These are phyloP conservation scores for Porites lutea DNA, from an alignment of 64 coral and sea anemone species.

Conservation along the genomic window DNA sequence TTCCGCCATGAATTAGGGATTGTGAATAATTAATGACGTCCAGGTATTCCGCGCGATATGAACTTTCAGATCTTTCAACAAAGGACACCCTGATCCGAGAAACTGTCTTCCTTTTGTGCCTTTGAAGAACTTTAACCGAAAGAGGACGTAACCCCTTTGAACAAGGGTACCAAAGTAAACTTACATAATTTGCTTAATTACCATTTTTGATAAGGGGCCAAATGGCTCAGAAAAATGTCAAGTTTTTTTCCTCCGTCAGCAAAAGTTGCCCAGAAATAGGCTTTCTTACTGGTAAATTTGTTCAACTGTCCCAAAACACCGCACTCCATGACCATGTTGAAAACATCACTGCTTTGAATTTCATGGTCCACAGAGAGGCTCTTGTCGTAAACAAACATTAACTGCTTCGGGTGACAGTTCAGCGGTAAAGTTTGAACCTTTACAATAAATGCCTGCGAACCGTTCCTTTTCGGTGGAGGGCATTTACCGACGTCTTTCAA, in stretches of 20 bases:
- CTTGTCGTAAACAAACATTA: conserved; percentile 57
- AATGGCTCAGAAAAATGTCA: conserved; percentile 54
- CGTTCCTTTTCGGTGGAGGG: conserved; percentile 53
- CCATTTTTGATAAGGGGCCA: conserved; percentile 82
- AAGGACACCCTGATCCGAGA: too few species aligned
- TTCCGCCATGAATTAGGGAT: too few species aligned
- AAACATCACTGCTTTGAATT: conserved; percentile 83
- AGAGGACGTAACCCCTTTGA: too few species aligned
- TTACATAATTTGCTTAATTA: neutral
- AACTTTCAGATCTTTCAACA: too few species aligned
- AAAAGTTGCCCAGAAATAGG: conserved; percentile 76
- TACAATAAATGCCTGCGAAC: conserved; percentile 59
- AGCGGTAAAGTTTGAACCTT: conserved; percentile 71
- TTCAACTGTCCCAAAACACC: conserved; percentile 60
- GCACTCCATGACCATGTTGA: conserved; percentile 86
- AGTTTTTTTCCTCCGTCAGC: conserved; percentile 48
- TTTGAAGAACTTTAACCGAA: too few species aligned
- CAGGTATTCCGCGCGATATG: too few species aligned
- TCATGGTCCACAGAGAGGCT: conserved; percentile 8
- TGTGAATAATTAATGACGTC: too few species aligned
- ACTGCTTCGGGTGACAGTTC: conserved; percentile 70
- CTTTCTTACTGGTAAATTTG: conserved; percentile 76
- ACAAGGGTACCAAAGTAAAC: too few species aligned
- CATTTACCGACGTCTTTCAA: conserved; percentile 66
- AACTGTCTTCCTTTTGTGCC: too few species aligned